Percentiles rank a stretch among this genome's conserved stretches.
Evolutionary conservation across 2,113 vertebrate species (phyloP).

Genomic region (Arothron firmamentum): DNA sequence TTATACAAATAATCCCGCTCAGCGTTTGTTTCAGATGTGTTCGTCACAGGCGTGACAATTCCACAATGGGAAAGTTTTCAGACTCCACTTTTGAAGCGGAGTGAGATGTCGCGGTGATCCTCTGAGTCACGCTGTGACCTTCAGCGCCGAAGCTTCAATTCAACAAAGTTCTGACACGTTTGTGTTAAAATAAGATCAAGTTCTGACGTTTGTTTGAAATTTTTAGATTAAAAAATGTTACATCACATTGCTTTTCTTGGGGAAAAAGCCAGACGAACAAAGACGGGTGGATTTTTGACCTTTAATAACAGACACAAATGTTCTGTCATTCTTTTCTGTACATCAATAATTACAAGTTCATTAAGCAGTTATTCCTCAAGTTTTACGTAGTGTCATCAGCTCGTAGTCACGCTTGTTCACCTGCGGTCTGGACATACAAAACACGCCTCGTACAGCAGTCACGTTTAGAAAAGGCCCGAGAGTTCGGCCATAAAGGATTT

Average conservation of each 20-base stretch:
- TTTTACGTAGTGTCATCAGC: conserved; percentile 71
- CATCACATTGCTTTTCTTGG: no score
- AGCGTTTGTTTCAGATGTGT: conserved; percentile 31
- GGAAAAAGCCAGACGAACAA: conserved; percentile 16
- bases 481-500: conserved; percentile 68
- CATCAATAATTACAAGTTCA: conserved; percentile 89
- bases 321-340: conserved; percentile 84
- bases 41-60: conserved; percentile 6
- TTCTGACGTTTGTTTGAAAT: no score
- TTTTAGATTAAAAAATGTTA: no score
- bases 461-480: conserved; percentile 75
- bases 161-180: no score
- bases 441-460: conserved; percentile 69
- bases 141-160: no score
- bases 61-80: not conserved
- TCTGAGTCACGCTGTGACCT: no score
- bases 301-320: conserved; percentile 88
- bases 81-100: conserved; percentile 5
- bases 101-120: not conserved
- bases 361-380: conserved; percentile 82
- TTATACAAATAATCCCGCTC: conserved; percentile 48
- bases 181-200: no score
- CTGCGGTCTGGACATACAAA: conserved; percentile 92
- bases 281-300: conserved; percentile 57
- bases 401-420: conserved; percentile 64